Conservation (phyloP, 2,797 vertebrate species). For the Hoplostethus mediterraneus region DNA sequence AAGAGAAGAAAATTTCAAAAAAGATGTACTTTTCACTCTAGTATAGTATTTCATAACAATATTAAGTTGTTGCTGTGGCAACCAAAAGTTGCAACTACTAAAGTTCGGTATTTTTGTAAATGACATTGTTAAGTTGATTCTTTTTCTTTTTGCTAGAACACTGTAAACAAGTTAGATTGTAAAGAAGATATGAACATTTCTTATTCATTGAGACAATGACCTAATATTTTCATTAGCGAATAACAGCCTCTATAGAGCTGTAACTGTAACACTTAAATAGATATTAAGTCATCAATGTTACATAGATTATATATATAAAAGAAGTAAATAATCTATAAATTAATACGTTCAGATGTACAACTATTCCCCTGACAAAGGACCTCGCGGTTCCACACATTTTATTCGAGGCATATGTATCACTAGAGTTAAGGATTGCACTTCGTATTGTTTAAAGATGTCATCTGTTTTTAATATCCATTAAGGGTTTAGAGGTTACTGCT, state of each 20-base stretch:
- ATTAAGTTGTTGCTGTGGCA: conserved; percentile 89
- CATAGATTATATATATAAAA: conserved; percentile 79
- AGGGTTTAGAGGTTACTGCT: conserved; percentile 42
- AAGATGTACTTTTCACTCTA: conserved; percentile 87
- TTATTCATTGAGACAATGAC: conserved; percentile 79
- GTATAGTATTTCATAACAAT: conserved; percentile 89
- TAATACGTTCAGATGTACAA: conserved; percentile 72
- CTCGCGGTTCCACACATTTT: conserved; percentile 74
- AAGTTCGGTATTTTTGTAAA: conserved; percentile 90
- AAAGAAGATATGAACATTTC: conserved; percentile 79
- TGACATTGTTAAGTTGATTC: conserved; percentile 80
- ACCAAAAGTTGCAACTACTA: conserved; percentile 87
- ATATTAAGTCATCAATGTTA: conserved; percentile 79
- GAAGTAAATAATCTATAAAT: conserved; percentile 77
- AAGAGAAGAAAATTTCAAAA: conserved; percentile 72
- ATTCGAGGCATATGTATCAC: conserved; percentile 72
- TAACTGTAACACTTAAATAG: conserved; percentile 77
- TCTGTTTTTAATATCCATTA: conserved; percentile 60
- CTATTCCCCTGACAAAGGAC: conserved; percentile 72
- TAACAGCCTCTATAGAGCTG: conserved; percentile 76
- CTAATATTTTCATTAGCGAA: conserved; percentile 85
- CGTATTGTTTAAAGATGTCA: conserved; percentile 69
- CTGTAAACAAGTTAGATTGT: conserved; percentile 82
- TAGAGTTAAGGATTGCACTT: conserved; percentile 83
- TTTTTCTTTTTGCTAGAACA: conserved; percentile 76